Evolutionary conservation across 2,113 vertebrate genomes (phyloP).

Genomic region (Hirundichthys speculiger): DNA sequence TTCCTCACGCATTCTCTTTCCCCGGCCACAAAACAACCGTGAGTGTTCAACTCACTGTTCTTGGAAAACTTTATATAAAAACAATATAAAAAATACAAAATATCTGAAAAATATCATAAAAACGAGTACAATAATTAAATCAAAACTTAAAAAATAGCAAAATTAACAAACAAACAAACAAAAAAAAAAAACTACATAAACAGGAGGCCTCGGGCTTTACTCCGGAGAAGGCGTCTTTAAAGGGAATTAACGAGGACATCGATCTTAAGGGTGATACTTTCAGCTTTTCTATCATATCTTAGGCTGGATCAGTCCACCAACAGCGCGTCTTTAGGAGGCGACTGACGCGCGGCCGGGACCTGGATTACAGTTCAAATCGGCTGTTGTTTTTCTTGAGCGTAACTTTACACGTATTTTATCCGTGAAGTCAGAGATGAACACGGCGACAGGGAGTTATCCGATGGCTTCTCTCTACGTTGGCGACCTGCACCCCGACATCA

Average conservation of each 20-base stretch:
- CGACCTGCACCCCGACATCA: slow-evolving; percentile 98
- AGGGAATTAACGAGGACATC: slow-evolving; percentile 27
- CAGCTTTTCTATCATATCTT: slow-evolving; percentile 11
- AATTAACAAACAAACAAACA: slow-evolving; percentile 63
- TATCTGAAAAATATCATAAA: slow-evolving; percentile 59
- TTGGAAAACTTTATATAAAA: slow-evolving; percentile 79
- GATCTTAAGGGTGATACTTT: slow-evolving; percentile 26
- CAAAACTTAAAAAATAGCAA: slow-evolving; percentile 55
- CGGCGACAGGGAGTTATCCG: slow-evolving; percentile 89
- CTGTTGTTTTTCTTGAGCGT: slow-evolving; percentile 14
- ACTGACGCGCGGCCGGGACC: slow-evolving; percentile 24
- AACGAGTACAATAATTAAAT: slow-evolving; percentile 62
- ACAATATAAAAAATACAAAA: slow-evolving; percentile 78
- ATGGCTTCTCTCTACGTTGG: slow-evolving; percentile 99
- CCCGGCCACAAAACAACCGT: slow-evolving; percentile 80
- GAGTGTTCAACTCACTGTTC: slow-evolving; percentile 84
- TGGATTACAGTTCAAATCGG: slow-evolving; percentile 1
- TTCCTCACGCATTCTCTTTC: slow-evolving; percentile 80
- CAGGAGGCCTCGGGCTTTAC: slow-evolving; percentile 56
- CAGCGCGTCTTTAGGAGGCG: not conserved
- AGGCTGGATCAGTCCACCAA: slow-evolving; percentile 30
- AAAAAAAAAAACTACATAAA: slow-evolving; percentile 39
- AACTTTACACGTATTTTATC: not conserved
- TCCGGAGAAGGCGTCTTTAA: slow-evolving; percentile 53
- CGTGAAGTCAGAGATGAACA: slow-evolving; percentile 76